Base-by-base conservation (phyloP, 2,113 vertebrate genomes). In the Gymnorhina tibicen region DNA sequence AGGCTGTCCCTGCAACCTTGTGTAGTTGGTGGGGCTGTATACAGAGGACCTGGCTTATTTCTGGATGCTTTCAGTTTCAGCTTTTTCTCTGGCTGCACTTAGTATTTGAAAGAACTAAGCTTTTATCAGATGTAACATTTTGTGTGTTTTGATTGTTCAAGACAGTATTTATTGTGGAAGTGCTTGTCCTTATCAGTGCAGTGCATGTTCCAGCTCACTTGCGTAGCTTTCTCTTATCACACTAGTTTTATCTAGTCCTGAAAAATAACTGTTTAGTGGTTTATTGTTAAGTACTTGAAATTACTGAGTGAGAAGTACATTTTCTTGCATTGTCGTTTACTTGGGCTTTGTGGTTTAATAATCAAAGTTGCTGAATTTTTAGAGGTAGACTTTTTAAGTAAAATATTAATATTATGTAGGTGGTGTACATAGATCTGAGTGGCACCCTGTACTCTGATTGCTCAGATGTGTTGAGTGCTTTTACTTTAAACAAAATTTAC, bases 161-260 rank as follows among this genome's bases (percentile, higher is more conserved):
- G 59, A 92, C 56, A 70, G 6, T 68, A 42, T 70, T 93, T 85
- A 37, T 19, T 42, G 35, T 44, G 80, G 80, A 86, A 42, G 16
- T 95, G 82, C 63, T 93, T 93, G 67, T 90, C 42, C 64, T 90
- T 74, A 42, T 2, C 28, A 60, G 22, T 70, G 59, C 68, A 59
- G 33, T 91, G 89, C 93, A 87, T 68, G 76, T 89, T 91, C 47
- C 73, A 95, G 60, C 86, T 93, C 76, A 95, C 86, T 68, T 91
- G 39, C 0, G 0, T 89, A 95, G 76, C 89, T 95, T 91, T 55
- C 30, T 84, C 23, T 77, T 74, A 67, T 20, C 76, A 73, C 60
- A 26, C 24, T 10, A 47, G 30, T 58, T 90, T 46, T 88, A 73
- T 33, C 50, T 70, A 84, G 74, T 77, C 73, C 55, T 81, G 60